Percentiles rank a stretch among this genome's conserved stretches.
Conservation (phyloP, 2,888 invertebrate genomes). For the Dolichomitus sp. region DNA sequence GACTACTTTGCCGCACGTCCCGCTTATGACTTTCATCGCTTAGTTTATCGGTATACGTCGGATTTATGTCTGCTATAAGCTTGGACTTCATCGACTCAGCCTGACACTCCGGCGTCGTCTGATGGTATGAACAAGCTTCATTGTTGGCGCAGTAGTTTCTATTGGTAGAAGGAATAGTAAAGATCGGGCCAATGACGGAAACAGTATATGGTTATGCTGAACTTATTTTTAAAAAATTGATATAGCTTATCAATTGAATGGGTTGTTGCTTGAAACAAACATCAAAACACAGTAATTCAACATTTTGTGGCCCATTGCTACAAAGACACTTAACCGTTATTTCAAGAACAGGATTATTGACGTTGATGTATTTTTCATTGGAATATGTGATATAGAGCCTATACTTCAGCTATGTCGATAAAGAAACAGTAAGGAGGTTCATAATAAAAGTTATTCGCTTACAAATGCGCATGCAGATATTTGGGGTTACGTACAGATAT, state of each 20-base stretch:
- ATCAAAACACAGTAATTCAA: not conserved
- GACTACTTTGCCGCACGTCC: constrained; percentile 14
- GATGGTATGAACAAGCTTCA: constrained; percentile 3
- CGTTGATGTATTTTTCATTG: constrained; percentile 11
- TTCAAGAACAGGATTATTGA: not conserved
- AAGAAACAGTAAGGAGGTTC: not conserved
- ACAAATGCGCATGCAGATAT: not conserved
- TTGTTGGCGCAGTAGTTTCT: not conserved
- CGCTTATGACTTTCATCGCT: constrained; percentile 76
- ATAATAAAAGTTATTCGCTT: not conserved
- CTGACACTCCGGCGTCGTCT: constrained; percentile 5
- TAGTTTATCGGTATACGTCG: constrained; percentile 74
- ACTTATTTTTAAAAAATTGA: not conserved
- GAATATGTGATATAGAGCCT: not conserved
- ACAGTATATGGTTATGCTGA: not conserved
- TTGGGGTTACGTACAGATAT: not conserved
- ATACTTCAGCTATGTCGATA: constrained; percentile 2
- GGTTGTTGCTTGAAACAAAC: not conserved
- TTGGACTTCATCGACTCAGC: constrained; percentile 67
- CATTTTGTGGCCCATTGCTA: not conserved
- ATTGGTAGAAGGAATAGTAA: not conserved
- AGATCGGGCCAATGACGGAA: not conserved
- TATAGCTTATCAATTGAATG: not conserved
- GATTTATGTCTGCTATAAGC: constrained; percentile 75
- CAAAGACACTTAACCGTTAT: not conserved